Conservation (phyloP, 2,113 vertebrate species). For the Sarotherodon lohbergeri region DNA sequence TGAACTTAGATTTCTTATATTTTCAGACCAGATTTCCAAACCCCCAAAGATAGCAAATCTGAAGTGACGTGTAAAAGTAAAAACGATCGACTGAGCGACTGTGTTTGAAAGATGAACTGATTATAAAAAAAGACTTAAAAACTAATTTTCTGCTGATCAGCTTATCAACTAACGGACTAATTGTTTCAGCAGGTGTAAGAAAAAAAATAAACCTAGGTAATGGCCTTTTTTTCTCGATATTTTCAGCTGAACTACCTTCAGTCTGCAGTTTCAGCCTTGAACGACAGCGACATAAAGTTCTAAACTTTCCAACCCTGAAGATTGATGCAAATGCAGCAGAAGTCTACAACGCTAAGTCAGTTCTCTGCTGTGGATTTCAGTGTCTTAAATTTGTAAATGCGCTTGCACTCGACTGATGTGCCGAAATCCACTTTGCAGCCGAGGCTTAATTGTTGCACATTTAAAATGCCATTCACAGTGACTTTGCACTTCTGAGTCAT, state of each 20-base stretch:
- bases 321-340: neutral
- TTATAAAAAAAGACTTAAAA: neutral
- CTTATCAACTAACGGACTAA: neutral
- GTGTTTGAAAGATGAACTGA: neutral
- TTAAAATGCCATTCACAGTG: conserved; percentile 39
- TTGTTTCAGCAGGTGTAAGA: neutral
- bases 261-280: neutral
- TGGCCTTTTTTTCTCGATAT: rapidly evolving
- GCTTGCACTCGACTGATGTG: neutral
- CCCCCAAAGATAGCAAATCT: neutral
- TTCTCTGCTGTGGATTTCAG: conserved; percentile 4
- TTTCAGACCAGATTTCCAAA: neutral
- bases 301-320: neutral
- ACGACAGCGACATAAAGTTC: neutral
- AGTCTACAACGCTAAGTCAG: neutral
- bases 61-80: neutral
- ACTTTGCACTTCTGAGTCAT: conserved; percentile 42
- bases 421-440: conserved; percentile 22
- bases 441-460: conserved; percentile 43
- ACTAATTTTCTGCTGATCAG: neutral
- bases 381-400: neutral
- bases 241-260: neutral
- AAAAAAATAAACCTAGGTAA: neutral
- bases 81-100: rapidly evolving
- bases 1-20: neutral